These are phyloP conservation scores for Mandrillus leucophaeus DNA, from an alignment of 2,113 vertebrate species.

Conservation along the genomic window DNA sequence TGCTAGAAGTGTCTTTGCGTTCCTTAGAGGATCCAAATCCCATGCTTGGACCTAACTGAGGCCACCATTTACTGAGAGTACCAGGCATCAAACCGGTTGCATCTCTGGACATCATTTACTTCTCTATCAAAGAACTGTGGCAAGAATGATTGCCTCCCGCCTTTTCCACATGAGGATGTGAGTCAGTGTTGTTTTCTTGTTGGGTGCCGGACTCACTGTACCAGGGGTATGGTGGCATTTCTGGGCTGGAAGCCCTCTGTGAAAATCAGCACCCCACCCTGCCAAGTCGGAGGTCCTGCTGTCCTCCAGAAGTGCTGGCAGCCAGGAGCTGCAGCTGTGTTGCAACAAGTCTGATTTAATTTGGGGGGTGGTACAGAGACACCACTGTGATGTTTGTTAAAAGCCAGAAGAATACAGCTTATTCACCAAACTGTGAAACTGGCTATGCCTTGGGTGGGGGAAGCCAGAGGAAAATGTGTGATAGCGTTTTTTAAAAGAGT, in stretches of 20 bases:
- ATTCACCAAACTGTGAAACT: constrained; percentile 59
- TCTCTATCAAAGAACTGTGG: rapidly evolving
- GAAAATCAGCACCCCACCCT: not conserved
- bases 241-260: not conserved
- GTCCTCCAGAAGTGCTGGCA: constrained; percentile 41
- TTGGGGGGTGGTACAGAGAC: constrained; percentile 65
- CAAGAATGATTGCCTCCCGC: rapidly evolving
- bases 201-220: not conserved
- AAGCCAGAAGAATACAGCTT: constrained; percentile 68
- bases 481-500: constrained; percentile 41
- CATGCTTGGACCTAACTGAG: not conserved
- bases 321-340: constrained; percentile 73
- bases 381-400: constrained; percentile 61
- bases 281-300: constrained; percentile 54
- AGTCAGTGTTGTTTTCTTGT: not conserved
- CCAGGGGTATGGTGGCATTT: not conserved
- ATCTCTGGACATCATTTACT: not conserved
- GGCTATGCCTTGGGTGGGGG: not conserved
- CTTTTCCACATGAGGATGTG: not conserved
- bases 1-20: not conserved
- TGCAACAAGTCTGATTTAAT: constrained; percentile 72
- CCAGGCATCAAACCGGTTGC: not conserved
- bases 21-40: not conserved
- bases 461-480: constrained; percentile 28
- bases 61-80: not conserved